Evolutionary conservation across 2,113 vertebrate species (phyloP).

Genomic region (Eudyptes chrysolophus): DNA sequence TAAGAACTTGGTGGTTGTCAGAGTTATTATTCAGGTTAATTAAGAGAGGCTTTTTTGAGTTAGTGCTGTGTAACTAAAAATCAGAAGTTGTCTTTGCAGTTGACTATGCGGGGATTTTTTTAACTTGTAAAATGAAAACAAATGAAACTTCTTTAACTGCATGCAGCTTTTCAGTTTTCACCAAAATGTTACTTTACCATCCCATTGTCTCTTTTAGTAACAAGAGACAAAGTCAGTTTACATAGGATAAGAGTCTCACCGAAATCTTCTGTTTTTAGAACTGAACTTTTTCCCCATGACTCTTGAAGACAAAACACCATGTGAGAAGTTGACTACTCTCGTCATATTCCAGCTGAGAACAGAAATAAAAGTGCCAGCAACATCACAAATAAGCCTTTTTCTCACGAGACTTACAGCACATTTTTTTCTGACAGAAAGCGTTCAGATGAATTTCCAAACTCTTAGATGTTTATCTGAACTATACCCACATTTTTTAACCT

Average conservation of each 20-base stretch:
- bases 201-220: not conserved
- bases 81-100: not conserved
- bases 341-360: constrained; percentile 47
- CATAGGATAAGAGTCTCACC: not conserved
- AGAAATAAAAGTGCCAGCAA: constrained; percentile 41
- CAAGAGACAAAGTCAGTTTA: not conserved
- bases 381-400: constrained; percentile 31
- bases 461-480: constrained; percentile 35
- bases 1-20: not conserved
- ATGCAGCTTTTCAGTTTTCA: not conserved
- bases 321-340: constrained; percentile 13
- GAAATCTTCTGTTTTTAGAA: constrained; percentile 41
- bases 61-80: not conserved
- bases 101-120: not conserved
- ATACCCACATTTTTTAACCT: constrained; percentile 31
- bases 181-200: not conserved
- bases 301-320: constrained; percentile 54
- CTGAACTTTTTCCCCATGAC: not conserved
- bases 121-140: not conserved
- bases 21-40: not conserved
- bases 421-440: not conserved
- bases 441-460: constrained; percentile 24
- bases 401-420: not conserved
- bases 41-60: not conserved
- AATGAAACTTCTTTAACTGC: not conserved